These are phyloP conservation scores for Chymomyza amoena DNA, from an alignment of 2,888 invertebrate species.

Conservation along the genomic window DNA sequence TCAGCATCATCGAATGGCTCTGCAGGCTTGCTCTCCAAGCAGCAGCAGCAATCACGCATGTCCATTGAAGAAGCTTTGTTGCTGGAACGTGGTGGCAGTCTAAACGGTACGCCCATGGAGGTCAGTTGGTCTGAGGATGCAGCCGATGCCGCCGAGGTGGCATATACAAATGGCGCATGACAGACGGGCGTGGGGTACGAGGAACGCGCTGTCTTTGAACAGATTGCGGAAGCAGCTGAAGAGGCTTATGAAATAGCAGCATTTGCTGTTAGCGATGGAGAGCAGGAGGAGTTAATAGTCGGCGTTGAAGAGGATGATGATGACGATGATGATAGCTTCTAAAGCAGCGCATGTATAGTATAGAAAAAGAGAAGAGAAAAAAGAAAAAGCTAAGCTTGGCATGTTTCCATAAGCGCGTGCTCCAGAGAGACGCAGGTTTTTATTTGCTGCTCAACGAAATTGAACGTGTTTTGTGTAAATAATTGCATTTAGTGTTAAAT, in stretches of 20 bases:
- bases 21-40: slow-evolving; percentile 41
- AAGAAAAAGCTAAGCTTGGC: slow-evolving; percentile 48
- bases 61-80: slow-evolving; percentile 76
- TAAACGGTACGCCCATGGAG: slow-evolving; percentile 80
- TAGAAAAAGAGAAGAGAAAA: slow-evolving; percentile 23
- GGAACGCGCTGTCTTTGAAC: slow-evolving; percentile 61
- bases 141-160: slow-evolving; percentile 54
- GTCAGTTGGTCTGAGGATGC: slow-evolving; percentile 79
- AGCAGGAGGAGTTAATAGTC: slow-evolving; percentile 49
- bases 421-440: not conserved
- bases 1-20: slow-evolving; percentile 77
- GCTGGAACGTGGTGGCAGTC: slow-evolving; percentile 67
- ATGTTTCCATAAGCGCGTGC: not conserved
- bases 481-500: slow-evolving; percentile 35
- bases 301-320: slow-evolving; percentile 38
- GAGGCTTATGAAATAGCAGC: slow-evolving; percentile 61
- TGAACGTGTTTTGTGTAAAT: slow-evolving; percentile 34
- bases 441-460: slow-evolving; percentile 10
- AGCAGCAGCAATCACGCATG: slow-evolving; percentile 73
- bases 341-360: slow-evolving; percentile 57
- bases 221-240: slow-evolving; percentile 63
- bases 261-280: slow-evolving; percentile 32
- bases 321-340: slow-evolving; percentile 77
- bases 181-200: slow-evolving; percentile 58
- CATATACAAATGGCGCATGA: slow-evolving; percentile 68